Evolutionary conservation across 2,113 vertebrate genomes (phyloP).

Genomic region (Propithecus coquereli): DNA sequence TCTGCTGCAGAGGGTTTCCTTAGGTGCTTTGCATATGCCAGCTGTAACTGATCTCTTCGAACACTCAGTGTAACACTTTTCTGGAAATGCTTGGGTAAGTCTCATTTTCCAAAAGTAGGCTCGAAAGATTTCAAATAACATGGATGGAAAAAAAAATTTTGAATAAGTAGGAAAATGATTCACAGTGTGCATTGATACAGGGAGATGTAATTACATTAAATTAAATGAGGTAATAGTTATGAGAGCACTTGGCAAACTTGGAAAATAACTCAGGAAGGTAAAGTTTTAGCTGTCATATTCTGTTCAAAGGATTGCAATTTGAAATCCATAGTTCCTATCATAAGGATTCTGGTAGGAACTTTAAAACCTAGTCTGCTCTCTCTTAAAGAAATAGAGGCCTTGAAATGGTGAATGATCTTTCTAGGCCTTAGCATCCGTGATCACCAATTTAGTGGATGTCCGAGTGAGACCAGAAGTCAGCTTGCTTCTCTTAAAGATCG

Average conservation of each 20-base stretch:
- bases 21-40: slow-evolving; percentile 28
- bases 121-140: slow-evolving; percentile 37
- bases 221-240: slow-evolving; percentile 43
- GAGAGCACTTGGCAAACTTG: not conserved
- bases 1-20: not conserved
- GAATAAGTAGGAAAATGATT: slow-evolving; percentile 21
- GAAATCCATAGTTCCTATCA: not conserved
- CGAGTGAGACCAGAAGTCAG: not conserved
- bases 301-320: not conserved
- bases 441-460: not conserved
- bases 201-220: slow-evolving; percentile 7
- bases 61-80: not conserved
- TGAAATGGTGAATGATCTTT: not conserved
- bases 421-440: not conserved
- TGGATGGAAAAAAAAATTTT: not conserved
- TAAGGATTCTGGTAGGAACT: not conserved
- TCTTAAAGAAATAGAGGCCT: not conserved
- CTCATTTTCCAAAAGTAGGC: slow-evolving; percentile 22
- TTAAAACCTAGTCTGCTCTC: not conserved
- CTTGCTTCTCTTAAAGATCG: not conserved
- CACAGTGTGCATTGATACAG: not conserved
- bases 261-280: not conserved
- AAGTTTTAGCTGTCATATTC: not conserved
- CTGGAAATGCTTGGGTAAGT: slow-evolving; percentile 43
- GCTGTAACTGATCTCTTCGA: not conserved